phyloP scores from a whole-genome alignment of 1,140 invertebrate species.

The Drosophila arizonae region DNA sequence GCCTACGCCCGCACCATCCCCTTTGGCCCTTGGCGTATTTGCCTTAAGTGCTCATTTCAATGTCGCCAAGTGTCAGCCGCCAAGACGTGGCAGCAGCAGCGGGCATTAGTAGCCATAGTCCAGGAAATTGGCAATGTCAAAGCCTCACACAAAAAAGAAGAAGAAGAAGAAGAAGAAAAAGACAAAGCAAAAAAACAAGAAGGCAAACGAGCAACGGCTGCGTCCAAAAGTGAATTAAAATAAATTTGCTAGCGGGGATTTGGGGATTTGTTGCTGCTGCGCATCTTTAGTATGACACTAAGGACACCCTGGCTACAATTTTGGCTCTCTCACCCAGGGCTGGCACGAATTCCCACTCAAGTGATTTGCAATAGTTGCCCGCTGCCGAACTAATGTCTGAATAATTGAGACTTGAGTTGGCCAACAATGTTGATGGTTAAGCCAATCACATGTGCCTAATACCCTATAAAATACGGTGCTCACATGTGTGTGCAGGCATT shows the following conservation, averaged over 20 bases:
- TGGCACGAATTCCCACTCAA: constrained; percentile 31
- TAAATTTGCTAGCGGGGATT: constrained; percentile 80
- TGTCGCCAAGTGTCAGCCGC: constrained; percentile 73
- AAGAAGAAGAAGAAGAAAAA: neutral
- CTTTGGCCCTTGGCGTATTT: constrained; percentile 61
- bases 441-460: neutral
- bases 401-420: neutral
- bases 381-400: neutral
- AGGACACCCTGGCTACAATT: constrained; percentile 54
- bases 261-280: constrained; percentile 77
- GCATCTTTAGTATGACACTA: constrained; percentile 72
- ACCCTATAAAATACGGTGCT: neutral
- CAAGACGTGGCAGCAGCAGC: constrained; percentile 53
- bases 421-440: no score
- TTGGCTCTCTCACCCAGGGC: constrained; percentile 47
- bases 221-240: constrained; percentile 81
- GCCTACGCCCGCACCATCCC: constrained; percentile 8
- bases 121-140: constrained; percentile 77
- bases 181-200: constrained; percentile 16
- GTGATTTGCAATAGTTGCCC: constrained; percentile 8
- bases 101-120: constrained; percentile 24
- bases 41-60: constrained; percentile 80
- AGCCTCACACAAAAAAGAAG: constrained; percentile 40
- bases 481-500: neutral
- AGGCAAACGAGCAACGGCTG: constrained; percentile 44